These are phyloP conservation scores for Alcedo quadribrachys DNA, from an alignment of 2,797 vertebrate species.

Conservation along the genomic window DNA sequence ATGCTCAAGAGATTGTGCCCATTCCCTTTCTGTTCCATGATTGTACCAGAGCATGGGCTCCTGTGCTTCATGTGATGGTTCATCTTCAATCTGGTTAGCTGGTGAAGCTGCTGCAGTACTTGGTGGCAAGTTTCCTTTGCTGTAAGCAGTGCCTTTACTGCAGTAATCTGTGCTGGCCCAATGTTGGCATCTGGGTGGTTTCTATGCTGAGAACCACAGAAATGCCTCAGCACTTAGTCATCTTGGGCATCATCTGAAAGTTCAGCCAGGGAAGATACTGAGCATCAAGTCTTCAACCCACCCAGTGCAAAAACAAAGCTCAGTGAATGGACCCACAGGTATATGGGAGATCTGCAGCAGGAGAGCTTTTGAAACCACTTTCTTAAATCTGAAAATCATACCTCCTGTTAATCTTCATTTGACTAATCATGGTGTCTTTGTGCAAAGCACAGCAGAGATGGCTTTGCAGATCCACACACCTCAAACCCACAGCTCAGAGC, in stretches of 20 bases:
- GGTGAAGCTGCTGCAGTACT: background rate
- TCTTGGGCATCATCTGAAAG: background rate
- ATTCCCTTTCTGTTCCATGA: background rate
- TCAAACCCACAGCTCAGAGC: background rate
- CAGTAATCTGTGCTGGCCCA: background rate
- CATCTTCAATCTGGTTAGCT: background rate
- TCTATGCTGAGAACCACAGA: background rate
- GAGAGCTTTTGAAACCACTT: background rate
- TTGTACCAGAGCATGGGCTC: background rate
- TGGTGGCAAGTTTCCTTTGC: background rate
- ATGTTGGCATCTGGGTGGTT: background rate
- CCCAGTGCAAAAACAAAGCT: background rate
- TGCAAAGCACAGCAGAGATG: background rate
- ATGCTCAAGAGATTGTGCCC: background rate
- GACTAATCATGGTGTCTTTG: background rate
- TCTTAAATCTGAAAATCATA: background rate
- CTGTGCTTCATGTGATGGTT: background rate
- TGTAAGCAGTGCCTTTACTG: background rate
- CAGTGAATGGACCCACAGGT: background rate
- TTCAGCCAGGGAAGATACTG: background rate
- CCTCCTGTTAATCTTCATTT: background rate
- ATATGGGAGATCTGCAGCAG: background rate
- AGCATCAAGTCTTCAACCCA: fast-evolving
- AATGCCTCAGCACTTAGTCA: fast-evolving
- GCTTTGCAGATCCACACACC: background rate